Conservation (phyloP, 2,113 vertebrate genomes). For the Phainopepla nitens region DNA sequence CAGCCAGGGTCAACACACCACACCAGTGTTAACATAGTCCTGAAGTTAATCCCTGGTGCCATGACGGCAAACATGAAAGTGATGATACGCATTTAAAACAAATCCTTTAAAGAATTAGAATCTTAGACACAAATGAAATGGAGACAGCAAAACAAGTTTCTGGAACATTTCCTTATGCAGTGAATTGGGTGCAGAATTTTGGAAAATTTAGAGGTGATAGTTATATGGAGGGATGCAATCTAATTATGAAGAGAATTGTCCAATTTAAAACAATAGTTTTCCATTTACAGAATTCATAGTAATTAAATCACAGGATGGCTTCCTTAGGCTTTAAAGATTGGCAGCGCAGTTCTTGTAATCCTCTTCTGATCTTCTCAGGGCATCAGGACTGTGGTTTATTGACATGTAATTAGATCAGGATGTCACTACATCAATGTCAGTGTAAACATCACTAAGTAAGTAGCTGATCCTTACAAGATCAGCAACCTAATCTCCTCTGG, state of each 20-base stretch:
- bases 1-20: not conserved
- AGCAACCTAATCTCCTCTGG: conserved; percentile 82
- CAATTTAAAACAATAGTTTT: conserved; percentile 3
- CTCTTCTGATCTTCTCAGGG: conserved; percentile 72
- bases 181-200: not conserved
- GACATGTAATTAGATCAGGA: conserved; percentile 87
- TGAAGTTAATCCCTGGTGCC: not conserved
- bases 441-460: conserved; percentile 76
- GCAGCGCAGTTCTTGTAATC: conserved; percentile 70
- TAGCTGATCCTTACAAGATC: conserved; percentile 80
- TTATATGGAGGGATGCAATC: not conserved
- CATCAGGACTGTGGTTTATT: conserved; percentile 79
- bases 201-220: not conserved
- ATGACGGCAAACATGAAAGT: not conserved
- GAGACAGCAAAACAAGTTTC: not conserved
- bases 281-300: conserved; percentile 7
- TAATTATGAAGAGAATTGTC: not conserved
- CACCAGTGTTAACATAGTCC: not conserved
- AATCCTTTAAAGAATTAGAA: not conserved
- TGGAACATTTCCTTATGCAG: not conserved
- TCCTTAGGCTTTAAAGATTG: conserved; percentile 54
- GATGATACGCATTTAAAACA: not conserved
- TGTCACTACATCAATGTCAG: conserved; percentile 81
- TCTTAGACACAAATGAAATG: not conserved
- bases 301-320: conserved; percentile 35